Conservation (phyloP, 2,797 vertebrate species). For the Linurgus olivaceus region DNA sequence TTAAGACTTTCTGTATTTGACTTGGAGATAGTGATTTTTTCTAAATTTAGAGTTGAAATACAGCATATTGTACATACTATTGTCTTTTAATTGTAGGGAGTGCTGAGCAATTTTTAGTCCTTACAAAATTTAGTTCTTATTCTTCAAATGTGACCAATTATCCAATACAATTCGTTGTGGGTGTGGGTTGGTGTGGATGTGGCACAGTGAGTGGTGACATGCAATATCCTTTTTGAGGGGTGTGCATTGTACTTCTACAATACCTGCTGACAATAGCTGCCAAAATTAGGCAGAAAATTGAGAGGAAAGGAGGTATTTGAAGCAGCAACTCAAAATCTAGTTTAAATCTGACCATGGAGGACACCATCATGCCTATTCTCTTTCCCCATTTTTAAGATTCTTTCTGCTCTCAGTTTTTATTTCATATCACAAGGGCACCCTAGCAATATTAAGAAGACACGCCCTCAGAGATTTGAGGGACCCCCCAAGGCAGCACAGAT, state of each 20-base stretch:
- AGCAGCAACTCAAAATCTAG: neutral
- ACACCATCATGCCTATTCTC: rapidly evolving
- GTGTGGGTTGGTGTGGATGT: conserved; percentile 14
- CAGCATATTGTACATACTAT: neutral
- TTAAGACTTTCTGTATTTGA: neutral
- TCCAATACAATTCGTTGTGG: neutral
- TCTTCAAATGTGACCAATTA: conserved; percentile 47
- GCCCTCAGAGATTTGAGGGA: neutral
- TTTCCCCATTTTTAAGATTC: rapidly evolving
- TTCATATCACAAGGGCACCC: neutral
- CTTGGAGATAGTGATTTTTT: conserved; percentile 35
- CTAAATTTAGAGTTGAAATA: conserved; percentile 23
- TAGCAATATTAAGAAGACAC: neutral
- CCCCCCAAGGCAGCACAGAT: rapidly evolving
- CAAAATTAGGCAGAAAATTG: neutral
- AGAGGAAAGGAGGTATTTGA: neutral
- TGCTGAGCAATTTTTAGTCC: conserved; percentile 3
- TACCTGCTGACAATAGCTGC: conserved; percentile 7
- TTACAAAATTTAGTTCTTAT: neutral
- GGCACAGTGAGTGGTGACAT: neutral
- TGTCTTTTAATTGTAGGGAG: conserved; percentile 44
- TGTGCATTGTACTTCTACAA: neutral
- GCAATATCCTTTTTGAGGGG: conserved; percentile 18
- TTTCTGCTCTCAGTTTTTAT: neutral
- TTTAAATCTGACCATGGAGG: neutral